These are phyloP conservation scores for Nebria ingens DNA, from an alignment of 1,140 invertebrate genomes.

Conservation along the genomic window DNA sequence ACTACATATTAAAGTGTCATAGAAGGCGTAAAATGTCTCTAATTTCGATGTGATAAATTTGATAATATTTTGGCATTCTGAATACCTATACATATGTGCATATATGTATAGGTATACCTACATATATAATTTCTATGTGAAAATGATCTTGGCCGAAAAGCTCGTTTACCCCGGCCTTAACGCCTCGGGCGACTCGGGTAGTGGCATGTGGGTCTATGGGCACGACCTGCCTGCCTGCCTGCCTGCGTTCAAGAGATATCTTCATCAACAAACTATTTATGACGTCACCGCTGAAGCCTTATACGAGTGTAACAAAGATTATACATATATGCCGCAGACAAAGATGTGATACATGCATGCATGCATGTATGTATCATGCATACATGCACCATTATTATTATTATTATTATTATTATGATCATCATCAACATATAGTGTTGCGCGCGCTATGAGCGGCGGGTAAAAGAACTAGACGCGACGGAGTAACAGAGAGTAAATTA, in stretches of 20 bases:
- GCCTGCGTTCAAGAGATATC: no score
- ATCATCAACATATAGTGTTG: neutral
- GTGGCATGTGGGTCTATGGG: constrained; percentile 12
- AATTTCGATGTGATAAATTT: no score
- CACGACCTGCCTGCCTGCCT: constrained; percentile 21
- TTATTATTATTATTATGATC: neutral
- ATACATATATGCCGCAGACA: neutral
- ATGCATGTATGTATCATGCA: neutral
- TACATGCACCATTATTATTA: neutral
- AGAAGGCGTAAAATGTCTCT: no score
- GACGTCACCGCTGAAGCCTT: constrained; percentile 30
- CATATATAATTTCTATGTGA: no score
- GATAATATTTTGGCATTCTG: no score
- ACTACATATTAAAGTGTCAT: no score
- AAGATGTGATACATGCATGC: neutral
- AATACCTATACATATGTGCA: neutral
- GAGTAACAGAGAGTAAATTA: no score
- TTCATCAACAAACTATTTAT: constrained; percentile 33
- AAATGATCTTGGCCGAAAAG: neutral
- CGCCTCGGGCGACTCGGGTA: neutral
- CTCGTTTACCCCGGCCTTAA: neutral
- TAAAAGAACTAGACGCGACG: no score
- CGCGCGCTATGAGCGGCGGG: no score
- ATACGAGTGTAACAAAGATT: no score
- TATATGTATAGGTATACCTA: no score